Base-by-base conservation (phyloP, 2,797 vertebrate species). In the Brotula barbata region DNA sequence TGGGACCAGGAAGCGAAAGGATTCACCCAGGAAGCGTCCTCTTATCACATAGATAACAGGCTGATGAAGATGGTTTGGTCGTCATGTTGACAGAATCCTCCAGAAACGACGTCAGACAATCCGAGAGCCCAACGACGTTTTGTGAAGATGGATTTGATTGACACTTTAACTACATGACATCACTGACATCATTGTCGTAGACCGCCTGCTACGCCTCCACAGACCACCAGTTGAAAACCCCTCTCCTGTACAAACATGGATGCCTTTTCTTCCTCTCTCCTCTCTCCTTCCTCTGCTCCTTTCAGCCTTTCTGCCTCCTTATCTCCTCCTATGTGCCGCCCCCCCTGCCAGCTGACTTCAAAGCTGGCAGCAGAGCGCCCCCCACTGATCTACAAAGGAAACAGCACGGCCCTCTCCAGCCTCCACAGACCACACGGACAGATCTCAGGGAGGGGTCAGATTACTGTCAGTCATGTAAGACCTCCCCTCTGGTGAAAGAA, bases 371-470 rank as follows among this genome's bases (percentile, higher is more conserved):
- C 47, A 45, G 43, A 34, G 16, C 3, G 20, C 37, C 43, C 31
- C 15, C 41, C 7, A 44, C 58, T 51, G 40, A 13, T 44, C 16
- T 15, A 23, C 34, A 64, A 50, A 68, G 44, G 21, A 60, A 71
- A 52, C 31, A 34, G 21, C 64, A 33, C 36, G 5, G 21, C 1
- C 54, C 58, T 71, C 34, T 34, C 15, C 13, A 12, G 20, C 17
- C 44, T 48, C 53, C 47, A 22, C 56, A 68, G 58, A 19, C 37
- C 5, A 62, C 49, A 39, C 34, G 33, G 45, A 64, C 51, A 1
- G 20, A 44, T 58, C 69, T 62, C 60, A 68, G 58, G 73, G 73
- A 58, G 56, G 34, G 8, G 14, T 48, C 44, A 48, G 4, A 58
- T 66, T 47, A 65, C 23, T 55, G 44, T 65, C 57, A 28, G 20